Percentiles rank a stretch among this genome's conserved stretches.
Conservation (phyloP, 2,797 vertebrate genomes). For the Oreonectes daqikongensis region DNA sequence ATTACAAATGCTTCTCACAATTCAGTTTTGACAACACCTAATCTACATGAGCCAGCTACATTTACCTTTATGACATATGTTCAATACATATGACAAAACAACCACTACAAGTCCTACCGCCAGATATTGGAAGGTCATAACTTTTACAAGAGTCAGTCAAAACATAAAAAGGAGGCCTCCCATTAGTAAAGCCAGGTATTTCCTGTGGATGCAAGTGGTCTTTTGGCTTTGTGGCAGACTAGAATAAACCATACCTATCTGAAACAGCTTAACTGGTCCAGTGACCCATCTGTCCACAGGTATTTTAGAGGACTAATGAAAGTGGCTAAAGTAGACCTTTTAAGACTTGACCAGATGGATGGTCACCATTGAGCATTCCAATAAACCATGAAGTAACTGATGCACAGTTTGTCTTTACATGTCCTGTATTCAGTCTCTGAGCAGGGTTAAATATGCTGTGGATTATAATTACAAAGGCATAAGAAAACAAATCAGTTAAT, state of each 20-base stretch:
- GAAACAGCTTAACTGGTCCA: slow-evolving; percentile 51
- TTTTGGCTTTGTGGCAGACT: slow-evolving; percentile 37
- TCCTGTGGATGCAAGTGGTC: slow-evolving; percentile 38
- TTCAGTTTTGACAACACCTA: neutral
- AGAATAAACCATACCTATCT: slow-evolving; percentile 44
- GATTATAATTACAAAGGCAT: neutral
- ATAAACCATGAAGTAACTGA: slow-evolving; percentile 15
- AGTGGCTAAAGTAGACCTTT: slow-evolving; percentile 38
- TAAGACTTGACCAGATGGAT: slow-evolving; percentile 41
- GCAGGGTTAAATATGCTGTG: neutral
- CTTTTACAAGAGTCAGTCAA: slow-evolving; percentile 34
- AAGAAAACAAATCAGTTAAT: neutral
- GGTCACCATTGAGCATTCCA: slow-evolving; percentile 19
- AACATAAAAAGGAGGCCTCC: slow-evolving; percentile 44
- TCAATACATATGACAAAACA: neutral
- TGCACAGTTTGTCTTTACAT: neutral
- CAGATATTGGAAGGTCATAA: slow-evolving; percentile 28
- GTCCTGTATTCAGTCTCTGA: neutral
- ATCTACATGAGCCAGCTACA: neutral
- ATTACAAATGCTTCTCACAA: neutral
- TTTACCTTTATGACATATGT: neutral
- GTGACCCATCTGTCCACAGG: slow-evolving; percentile 53
- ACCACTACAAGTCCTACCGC: slow-evolving; percentile 13
- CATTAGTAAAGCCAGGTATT: slow-evolving; percentile 51
- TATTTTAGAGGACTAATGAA: slow-evolving; percentile 44